Evolutionary conservation across 2,797 vertebrate species (phyloP).

Genomic region (Melanotaenia maccullochi): DNA sequence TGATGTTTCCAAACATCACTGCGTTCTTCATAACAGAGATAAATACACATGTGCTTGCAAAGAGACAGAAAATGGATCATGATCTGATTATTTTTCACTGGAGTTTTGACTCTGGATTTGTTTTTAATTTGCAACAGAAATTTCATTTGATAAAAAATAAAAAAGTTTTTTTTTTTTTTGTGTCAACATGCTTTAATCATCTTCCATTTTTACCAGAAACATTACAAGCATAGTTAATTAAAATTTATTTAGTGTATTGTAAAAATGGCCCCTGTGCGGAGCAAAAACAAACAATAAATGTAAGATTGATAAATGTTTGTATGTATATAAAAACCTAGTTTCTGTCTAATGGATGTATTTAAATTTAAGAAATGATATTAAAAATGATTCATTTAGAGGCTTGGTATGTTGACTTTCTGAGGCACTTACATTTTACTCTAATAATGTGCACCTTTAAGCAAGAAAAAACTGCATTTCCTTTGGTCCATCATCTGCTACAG

Average conservation of each 20-base stretch:
- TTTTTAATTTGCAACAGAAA: conserved; percentile 1
- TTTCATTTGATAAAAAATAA: not conserved
- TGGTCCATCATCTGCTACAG: not conserved
- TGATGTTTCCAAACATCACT: not conserved
- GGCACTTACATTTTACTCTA: too few relatives aligned
- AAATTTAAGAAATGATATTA: too few relatives aligned
- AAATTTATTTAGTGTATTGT: too few relatives aligned
- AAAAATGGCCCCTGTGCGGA: too few relatives aligned
- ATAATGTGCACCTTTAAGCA: not conserved
- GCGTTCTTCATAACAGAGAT: not conserved
- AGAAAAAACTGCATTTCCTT: not conserved
- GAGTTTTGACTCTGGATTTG: not conserved
- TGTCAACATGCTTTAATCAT: conserved; percentile 7
- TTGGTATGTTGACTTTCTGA: not conserved
- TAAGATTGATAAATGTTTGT: too few relatives aligned
- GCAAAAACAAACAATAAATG: too few relatives aligned
- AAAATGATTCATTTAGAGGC: too few relatives aligned
- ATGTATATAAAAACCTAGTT: too few relatives aligned
- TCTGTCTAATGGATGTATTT: too few relatives aligned
- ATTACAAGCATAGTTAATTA: not conserved
- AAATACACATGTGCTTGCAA: conserved; percentile 1
- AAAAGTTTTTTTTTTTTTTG: too few relatives aligned
- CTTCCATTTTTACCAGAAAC: not conserved
- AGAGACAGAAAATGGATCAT: not conserved
- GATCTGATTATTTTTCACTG: conserved; percentile 15